Conservation (phyloP, 64 coral and sea anemone genomes). For the Montipora cactus region DNA sequence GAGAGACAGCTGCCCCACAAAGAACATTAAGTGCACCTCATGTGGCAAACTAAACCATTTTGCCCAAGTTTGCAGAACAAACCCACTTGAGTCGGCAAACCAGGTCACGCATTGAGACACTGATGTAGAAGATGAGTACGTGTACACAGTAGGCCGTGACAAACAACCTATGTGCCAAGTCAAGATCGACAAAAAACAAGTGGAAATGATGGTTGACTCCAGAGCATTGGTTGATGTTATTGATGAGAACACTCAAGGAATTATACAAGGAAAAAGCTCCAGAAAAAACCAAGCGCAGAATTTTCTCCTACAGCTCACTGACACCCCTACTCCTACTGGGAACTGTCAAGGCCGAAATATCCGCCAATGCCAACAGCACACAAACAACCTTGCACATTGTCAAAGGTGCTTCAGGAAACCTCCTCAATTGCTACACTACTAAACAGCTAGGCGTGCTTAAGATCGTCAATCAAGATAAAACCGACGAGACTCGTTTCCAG, state of each 20-base stretch:
- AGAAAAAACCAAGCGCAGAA: neutral
- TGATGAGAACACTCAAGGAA: slow-evolving; percentile 52
- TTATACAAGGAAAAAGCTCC: slow-evolving; percentile 29
- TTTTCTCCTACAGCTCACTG: slow-evolving; percentile 15
- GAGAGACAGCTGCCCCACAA: no score
- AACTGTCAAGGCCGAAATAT: slow-evolving; percentile 16
- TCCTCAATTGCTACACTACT: slow-evolving; percentile 52
- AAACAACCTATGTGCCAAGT: slow-evolving; percentile 59
- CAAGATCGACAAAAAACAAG: slow-evolving; percentile 27
- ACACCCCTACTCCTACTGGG: slow-evolving; percentile 35
- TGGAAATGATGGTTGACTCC: slow-evolving; percentile 74
- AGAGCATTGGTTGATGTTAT: slow-evolving; percentile 75
- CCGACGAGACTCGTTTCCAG: slow-evolving; percentile 13
- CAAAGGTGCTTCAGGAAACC: slow-evolving; percentile 43
- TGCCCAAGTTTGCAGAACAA: no score
- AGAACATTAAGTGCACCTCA: slow-evolving; percentile 11
- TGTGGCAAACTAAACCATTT: neutral
- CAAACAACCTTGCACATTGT: slow-evolving; percentile 17
- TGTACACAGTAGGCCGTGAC: neutral
- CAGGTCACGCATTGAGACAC: no score
- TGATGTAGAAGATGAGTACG: no score
- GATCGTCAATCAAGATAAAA: slow-evolving; percentile 52
- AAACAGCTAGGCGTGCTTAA: slow-evolving; percentile 65
- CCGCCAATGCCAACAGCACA: slow-evolving; percentile 9
- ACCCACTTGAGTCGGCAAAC: no score